Conservation (phyloP, 2,113 vertebrate species). For the Ranitomeya imitator region DNA sequence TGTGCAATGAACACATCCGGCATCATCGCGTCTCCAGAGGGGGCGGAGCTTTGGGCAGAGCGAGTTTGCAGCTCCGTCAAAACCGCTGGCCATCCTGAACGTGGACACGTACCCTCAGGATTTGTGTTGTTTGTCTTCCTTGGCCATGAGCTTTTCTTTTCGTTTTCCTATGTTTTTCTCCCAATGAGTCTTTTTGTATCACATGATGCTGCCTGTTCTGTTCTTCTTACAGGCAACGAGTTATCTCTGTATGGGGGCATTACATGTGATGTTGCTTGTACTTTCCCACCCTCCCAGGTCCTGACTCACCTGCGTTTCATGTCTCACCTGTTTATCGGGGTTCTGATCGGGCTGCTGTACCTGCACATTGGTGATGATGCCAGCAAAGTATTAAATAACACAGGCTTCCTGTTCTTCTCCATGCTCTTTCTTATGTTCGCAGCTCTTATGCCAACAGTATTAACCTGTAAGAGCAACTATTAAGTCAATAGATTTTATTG, state of each 20-base stretch:
- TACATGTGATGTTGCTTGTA: slow-evolving; percentile 32
- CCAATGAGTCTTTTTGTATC: slow-evolving; percentile 20
- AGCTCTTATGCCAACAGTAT: slow-evolving; percentile 94
- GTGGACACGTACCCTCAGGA: too few species aligned
- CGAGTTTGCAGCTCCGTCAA: too few species aligned
- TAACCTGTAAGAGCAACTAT: slow-evolving; percentile 84
- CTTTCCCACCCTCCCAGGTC: slow-evolving; percentile 74
- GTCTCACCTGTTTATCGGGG: slow-evolving; percentile 91
- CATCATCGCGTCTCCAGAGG: too few species aligned
- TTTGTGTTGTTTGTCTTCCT: neutral
- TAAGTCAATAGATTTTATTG: neutral
- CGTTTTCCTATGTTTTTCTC: neutral
- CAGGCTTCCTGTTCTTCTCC: slow-evolving; percentile 98
- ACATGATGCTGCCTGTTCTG: slow-evolving; percentile 15
- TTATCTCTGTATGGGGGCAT: slow-evolving; percentile 12
- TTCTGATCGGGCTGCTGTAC: slow-evolving; percentile 95
- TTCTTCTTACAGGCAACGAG: neutral
- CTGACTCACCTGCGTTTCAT: slow-evolving; percentile 93
- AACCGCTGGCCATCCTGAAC: too few species aligned
- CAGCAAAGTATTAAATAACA: slow-evolving; percentile 98
- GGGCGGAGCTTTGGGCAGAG: too few species aligned
- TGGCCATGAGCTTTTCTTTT: neutral
- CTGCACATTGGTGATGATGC: slow-evolving; percentile 95
- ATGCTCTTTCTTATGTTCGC: slow-evolving; percentile 99
- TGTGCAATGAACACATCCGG: too few species aligned